Base-by-base conservation (phyloP, 2,888 invertebrate genomes). In the Clistopyga incitator region DNA sequence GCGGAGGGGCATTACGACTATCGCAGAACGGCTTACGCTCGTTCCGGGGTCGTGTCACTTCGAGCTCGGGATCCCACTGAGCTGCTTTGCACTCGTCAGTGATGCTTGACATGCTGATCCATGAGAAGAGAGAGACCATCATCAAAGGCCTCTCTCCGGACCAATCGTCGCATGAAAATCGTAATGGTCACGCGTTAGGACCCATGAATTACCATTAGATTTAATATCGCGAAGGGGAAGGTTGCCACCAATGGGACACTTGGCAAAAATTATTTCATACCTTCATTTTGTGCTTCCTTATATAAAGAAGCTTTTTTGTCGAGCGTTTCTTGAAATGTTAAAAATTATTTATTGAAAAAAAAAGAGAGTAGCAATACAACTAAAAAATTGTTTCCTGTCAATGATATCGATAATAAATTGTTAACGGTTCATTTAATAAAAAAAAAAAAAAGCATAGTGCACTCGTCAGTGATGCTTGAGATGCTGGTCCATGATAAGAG, bases 141-240 rank as follows among this genome's bases (percentile, higher is more conserved):
- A 59, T n/a, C n/a, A n/a, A 47, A 18, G 29, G 54, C 34, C 59
- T 70, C 78, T 61, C 78, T 64, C 56, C 50, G 29, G 42, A 75
- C 64, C 78, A 82, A 82, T 75, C 59, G 78, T 78, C 78, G 75
- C 45, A 75, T 70, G 78, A 78, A 82, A 78, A 78, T 74, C 61
- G 50, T 71, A 78, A 82, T 78, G 78, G 64, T 70, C 74, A 78
- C 82, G 70, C 68, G 74, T 78, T 78, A 71, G 78, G 65, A 78
- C 45, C 70, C 75, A 50, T 68, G 70, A 82, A 82, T 74, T 78
- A 78, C 64, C 59, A 71, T 81, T 61, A 70, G 29, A 8, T 25
- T 25, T 71, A 42, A 65, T 70, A 54, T 23, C 15, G 18, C 47
- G 56, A 4, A 25, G 23, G 56, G 56, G 56, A 25, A 25, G 56